Base-by-base conservation (phyloP, 2,888 invertebrate genomes). In the Xestobium rufovillosum region DNA sequence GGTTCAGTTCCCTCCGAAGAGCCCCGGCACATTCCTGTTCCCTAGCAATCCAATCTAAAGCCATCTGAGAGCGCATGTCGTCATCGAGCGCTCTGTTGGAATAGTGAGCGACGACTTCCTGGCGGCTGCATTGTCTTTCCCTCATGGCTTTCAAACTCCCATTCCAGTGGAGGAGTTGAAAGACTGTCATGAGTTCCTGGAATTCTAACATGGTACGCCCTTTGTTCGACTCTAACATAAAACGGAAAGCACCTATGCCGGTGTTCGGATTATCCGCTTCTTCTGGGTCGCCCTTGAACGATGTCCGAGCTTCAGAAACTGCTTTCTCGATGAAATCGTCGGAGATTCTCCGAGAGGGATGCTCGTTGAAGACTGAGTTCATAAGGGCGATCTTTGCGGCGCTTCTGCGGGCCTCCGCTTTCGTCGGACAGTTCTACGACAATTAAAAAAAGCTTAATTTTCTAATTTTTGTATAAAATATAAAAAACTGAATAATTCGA, bases 131-230 rank as follows among this genome's bases (percentile, higher is more conserved):
- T 64, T 92, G 91, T 28, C 92, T 75, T 65, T 94, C 92, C 30
- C 92, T 74, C 92, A 94, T 92, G 28, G 92, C 92, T 53, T 91
- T 87, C 52, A 94, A 67, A 49, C 89, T 90, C n/a, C 94, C 94
- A 65, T 94, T 94, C 94, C 94, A 94, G 67, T 94, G 94, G 34
- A 94, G 72, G 49, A 94, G 72, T 68, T 94, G 92, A 68, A 94
- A 94, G 31, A 94, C 92, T n/a, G 92, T 94, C 94, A 94, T 94
- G 56, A 94, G 69, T 64, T 94, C 92, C 67, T 94, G 92, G 71
- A 92, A 94, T 66, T 94, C 92, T 47, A 94, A 72, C 92, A 94
- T 92, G 34, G 92, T 91, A 47, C 90, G 79, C 8, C 92, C 92
- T 49, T 89, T 91, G 66, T 86, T 89, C 17, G 76, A 76, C 67